phyloP scores from a whole-genome alignment of 2,797 vertebrate genomes.

The Parambassis ranga region DNA sequence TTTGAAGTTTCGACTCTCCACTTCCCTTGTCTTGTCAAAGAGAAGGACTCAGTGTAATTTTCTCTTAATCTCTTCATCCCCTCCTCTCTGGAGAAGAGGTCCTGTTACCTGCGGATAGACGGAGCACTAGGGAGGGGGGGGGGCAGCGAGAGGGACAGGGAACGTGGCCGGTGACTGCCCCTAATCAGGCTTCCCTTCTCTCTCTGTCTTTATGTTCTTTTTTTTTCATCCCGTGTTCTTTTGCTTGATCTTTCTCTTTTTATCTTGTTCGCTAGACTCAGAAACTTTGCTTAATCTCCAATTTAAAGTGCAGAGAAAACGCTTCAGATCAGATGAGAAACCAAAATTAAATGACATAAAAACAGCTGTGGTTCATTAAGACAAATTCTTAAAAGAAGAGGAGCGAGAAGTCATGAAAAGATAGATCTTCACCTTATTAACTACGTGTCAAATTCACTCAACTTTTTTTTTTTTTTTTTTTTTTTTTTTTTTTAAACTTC shows the following conservation, averaged over 20 bases:
- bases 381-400: background rate
- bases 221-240: slow-evolving; percentile 28
- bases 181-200: slow-evolving; percentile 64
- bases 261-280: slow-evolving; percentile 9
- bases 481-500: background rate
- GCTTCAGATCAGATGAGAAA: slow-evolving; percentile 3
- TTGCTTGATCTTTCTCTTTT: slow-evolving; percentile 12
- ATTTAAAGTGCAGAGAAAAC: slow-evolving; percentile 26
- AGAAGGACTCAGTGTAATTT: slow-evolving; percentile 70
- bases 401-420: slow-evolving; percentile 3
- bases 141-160: slow-evolving; percentile 36
- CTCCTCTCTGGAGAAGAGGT: slow-evolving; percentile 49
- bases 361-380: background rate
- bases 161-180: slow-evolving; percentile 54
- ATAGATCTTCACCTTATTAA: slow-evolving; percentile 34
- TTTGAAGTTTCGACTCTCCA: slow-evolving; percentile 69
- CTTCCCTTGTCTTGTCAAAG: slow-evolving; percentile 63
- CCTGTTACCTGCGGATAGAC: slow-evolving; percentile 54
- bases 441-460: slow-evolving; percentile 7
- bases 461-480: slow-evolving; percentile 2
- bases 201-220: slow-evolving; percentile 31
- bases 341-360: slow-evolving; percentile 13
- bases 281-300: slow-evolving; percentile 34
- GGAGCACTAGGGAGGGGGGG: background rate
- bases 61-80: slow-evolving; percentile 76